Evolutionary conservation across 2,888 invertebrate genomes (phyloP).

Genomic region (Asteroscopus sphinx): DNA sequence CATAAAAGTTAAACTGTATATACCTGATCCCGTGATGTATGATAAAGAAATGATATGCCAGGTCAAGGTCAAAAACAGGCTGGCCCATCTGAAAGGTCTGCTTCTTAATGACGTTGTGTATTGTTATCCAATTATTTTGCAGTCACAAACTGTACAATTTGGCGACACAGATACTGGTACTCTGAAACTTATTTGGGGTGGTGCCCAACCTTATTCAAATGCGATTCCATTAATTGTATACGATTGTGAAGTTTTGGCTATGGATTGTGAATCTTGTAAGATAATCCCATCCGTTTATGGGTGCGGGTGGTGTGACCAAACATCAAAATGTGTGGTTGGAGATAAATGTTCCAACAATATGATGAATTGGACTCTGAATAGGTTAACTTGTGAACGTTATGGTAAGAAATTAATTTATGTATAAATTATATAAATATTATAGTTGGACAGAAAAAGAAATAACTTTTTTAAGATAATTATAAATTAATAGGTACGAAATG

Average conservation of each 20-base stretch:
- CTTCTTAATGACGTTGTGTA: conserved; percentile 60
- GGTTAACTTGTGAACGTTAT: conserved; percentile 45
- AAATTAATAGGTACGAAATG: too few species aligned
- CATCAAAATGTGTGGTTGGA: conserved; percentile 26
- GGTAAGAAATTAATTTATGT: conserved; percentile 54
- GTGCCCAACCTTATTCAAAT: conserved; percentile 65
- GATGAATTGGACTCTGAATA: conserved; percentile 50
- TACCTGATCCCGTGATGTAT: conserved; percentile 63
- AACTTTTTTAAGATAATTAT: too few species aligned
- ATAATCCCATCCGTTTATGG: conserved; percentile 27
- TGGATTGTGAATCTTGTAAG: conserved; percentile 42
- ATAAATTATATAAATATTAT: background rate
- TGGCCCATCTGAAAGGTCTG: conserved; percentile 62
- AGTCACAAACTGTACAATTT: conserved; percentile 11
- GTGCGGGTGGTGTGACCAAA: conserved; percentile 49
- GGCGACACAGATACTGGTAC: conserved; percentile 53
- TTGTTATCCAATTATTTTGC: conserved; percentile 61
- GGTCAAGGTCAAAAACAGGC: conserved; percentile 53
- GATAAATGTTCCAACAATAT: conserved; percentile 31
- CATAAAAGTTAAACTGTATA: conserved; percentile 62
- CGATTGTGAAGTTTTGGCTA: conserved; percentile 52
- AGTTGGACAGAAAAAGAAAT: background rate
- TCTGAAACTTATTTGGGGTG: conserved; percentile 51
- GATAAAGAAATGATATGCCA: conserved; percentile 66
- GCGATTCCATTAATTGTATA: conserved; percentile 60